These are phyloP conservation scores for Drosophila erecta DNA, from an alignment of 1,140 invertebrate species.

Conservation along the genomic window DNA sequence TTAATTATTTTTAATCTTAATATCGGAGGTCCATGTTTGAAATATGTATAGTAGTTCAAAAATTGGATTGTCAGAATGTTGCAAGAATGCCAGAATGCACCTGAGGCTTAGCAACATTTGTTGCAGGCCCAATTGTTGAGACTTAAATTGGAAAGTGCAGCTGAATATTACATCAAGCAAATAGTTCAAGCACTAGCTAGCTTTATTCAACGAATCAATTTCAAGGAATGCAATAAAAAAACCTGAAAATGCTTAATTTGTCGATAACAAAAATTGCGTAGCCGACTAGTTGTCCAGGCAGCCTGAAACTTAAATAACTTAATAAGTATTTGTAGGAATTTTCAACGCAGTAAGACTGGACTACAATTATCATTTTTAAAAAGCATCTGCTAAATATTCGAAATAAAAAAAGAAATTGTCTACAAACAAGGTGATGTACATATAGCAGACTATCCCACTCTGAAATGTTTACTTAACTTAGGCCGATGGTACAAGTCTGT, in stretches of 20 bases:
- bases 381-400: too few relatives aligned
- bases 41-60: background rate
- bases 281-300: background rate
- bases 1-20: background rate
- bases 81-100: background rate
- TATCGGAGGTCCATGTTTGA: background rate
- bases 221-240: background rate
- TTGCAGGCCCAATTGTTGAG: background rate
- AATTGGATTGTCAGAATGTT: conserved; percentile 40
- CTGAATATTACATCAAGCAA: too few relatives aligned
- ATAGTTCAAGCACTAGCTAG: too few relatives aligned
- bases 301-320: background rate
- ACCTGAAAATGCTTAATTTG: background rate
- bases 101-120: background rate
- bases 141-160: background rate
- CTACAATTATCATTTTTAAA: too few relatives aligned
- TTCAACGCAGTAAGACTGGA: too few relatives aligned
- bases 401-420: background rate
- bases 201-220: too few relatives aligned
- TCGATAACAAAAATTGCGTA: background rate
- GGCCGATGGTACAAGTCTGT: too few relatives aligned
- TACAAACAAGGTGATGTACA: background rate
- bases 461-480: background rate
- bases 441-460: background rate
- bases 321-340: too few relatives aligned